Conservation (phyloP, 2,888 invertebrate genomes). For the Leucania comma region DNA sequence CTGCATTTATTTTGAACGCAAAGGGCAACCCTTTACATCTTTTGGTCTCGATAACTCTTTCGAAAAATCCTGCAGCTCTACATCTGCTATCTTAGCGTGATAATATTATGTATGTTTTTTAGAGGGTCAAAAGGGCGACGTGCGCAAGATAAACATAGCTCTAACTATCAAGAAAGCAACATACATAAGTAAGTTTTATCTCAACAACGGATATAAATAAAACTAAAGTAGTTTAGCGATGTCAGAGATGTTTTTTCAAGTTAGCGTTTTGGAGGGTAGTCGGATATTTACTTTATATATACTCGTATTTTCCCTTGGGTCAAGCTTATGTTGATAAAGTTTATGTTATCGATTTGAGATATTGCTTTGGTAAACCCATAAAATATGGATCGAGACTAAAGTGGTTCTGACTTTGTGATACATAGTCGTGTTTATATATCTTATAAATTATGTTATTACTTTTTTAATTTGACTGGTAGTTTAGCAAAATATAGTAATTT, state of each 20-base stretch:
- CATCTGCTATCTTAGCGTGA: not conserved
- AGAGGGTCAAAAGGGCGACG: constrained; percentile 18
- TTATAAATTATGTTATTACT: no score
- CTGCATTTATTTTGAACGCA: no score
- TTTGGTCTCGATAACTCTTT: no score
- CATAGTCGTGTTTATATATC: no score
- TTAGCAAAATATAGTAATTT: no score
- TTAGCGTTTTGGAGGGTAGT: constrained; percentile 7
- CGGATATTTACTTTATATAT: constrained; percentile 32
- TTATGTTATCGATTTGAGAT: constrained; percentile 30
- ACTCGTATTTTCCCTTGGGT: constrained; percentile 7
- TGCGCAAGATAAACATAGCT: constrained; percentile 13
- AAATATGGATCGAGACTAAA: constrained; percentile 1
- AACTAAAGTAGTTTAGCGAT: constrained; percentile 25
- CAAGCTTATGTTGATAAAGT: constrained; percentile 24
- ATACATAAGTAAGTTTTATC: constrained; percentile 36
- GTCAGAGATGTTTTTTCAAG: constrained; percentile 35
- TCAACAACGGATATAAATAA: constrained; percentile 25
- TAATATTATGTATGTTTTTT: not conserved
- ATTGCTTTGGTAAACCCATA: not conserved
- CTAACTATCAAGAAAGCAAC: constrained; percentile 22
- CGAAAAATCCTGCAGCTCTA: no score
- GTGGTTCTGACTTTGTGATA: not conserved
- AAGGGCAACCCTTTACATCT: no score
- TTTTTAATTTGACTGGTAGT: no score